Base-by-base conservation (phyloP, 1,140 invertebrate species). In the Aphaenogaster rudis region DNA sequence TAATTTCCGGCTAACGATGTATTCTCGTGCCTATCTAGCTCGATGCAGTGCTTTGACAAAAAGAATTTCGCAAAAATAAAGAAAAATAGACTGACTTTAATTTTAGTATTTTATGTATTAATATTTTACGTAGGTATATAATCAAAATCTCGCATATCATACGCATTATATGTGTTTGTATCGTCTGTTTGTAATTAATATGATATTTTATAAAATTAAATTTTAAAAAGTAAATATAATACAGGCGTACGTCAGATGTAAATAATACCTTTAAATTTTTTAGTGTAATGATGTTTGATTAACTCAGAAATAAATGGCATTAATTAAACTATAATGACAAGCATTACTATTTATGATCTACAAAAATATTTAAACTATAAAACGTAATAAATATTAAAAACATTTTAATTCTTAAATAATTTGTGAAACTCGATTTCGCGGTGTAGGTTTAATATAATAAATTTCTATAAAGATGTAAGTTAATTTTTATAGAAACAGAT, bases 1-100 rank as follows among this genome's bases (percentile, higher is more conserved):
- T 28, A 90, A 90, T 91, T 91, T 86, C 81, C 81, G 45, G 42
- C 50, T 90, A 81, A 90, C 88, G 63, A 78, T 45, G 50, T 77
- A 42, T 82, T 64, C 82, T 54, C 52, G 39, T 21, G 36, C n/a
- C 9, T 87, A 11, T 2, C 21, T 50, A 48, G 28, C 36, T 15
- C n/a, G 63, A 36, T 33, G 11, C 17, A 39, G 52, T 52, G 42
- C 57, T 48, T 48, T 17, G 15, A 21, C 3, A 33, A 67, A 61
- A 72, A 42, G 45, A 17, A 2, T 63, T 15, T 28, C 7, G 28
- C 13, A 0, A 77, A 36, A 78, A 8, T 45, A 15, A n/a, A 36
- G 11, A 7, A 9, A 45, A 81, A 59, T 15, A 2, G 17, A 71
- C 7, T 28, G 7, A 5, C 63, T 45, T 17, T 33, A 54, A 71